Conservation (phyloP, 2,113 vertebrate genomes). For the Stegostoma tigrinum region DNA sequence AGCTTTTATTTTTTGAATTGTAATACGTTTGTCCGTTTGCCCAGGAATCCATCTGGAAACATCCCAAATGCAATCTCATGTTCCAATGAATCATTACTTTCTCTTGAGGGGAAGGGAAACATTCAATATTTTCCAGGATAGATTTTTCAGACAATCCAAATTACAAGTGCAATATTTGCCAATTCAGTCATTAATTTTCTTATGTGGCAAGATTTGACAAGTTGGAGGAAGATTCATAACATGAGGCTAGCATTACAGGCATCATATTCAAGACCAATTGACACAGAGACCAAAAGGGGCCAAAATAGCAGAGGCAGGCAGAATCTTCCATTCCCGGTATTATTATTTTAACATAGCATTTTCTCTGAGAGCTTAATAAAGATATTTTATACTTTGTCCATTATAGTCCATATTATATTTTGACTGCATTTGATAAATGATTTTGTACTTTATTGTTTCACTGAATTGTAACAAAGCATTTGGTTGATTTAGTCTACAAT, state of each 20-base stretch:
- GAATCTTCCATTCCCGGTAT: background rate
- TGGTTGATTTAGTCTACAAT: background rate
- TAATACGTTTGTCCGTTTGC: background rate
- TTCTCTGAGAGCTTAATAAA: background rate
- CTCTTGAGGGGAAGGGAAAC: background rate
- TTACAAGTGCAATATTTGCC: background rate
- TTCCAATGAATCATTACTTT: background rate
- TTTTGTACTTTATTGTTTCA: background rate
- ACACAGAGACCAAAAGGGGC: background rate
- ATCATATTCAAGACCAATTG: background rate
- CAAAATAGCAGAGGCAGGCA: background rate
- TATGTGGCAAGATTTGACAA: background rate
- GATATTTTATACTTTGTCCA: background rate
- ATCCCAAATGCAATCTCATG: background rate
- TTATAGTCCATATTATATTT: constrained; percentile 4
- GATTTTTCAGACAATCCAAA: background rate
- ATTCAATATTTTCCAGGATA: background rate
- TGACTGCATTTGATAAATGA: background rate
- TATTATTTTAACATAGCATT: background rate
- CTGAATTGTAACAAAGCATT: background rate
- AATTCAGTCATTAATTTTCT: background rate
- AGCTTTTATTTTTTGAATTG: background rate
- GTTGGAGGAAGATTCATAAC: background rate
- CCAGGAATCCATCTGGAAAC: background rate
- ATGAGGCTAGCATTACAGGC: background rate